A percentile compares a stretch with the other conserved stretches of the same genome.
phyloP scores from a whole-genome alignment of 2,113 vertebrate species.

The Anguilla japonica region DNA sequence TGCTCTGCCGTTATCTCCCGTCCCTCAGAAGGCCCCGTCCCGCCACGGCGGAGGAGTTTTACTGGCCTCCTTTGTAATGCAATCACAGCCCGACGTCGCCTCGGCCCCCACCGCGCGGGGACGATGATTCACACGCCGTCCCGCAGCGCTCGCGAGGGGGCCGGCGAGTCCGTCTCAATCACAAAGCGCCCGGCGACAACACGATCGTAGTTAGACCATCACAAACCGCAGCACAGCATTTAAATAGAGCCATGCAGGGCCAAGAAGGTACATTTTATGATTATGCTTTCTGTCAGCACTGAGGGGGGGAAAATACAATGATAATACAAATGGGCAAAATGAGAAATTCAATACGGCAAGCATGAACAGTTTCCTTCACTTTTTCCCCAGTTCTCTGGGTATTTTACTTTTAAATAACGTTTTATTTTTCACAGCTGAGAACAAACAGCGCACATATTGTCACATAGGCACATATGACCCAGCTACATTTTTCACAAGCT shows the following conservation, averaged over 20 bases:
- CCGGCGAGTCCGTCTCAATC: neutral
- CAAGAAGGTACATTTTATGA: neutral
- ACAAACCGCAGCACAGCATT: constrained; percentile 14
- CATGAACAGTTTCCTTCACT: neutral
- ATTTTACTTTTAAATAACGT: neutral
- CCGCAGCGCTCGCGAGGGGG: neutral
- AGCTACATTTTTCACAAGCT: neutral
- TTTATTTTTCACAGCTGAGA: neutral
- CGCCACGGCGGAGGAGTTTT: neutral
- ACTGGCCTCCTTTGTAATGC: neutral
- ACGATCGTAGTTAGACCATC: constrained; percentile 18
- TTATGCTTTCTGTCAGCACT: neutral
- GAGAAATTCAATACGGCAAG: neutral
- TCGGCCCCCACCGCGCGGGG: neutral
- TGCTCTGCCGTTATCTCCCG: neutral
- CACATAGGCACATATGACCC: neutral
- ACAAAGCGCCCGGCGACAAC: neutral
- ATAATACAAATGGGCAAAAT: neutral
- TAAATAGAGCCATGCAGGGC: constrained; percentile 1
- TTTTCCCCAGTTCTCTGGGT: neutral
- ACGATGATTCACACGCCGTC: neutral
- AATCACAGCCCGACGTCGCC: constrained; percentile 2
- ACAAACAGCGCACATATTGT: neutral
- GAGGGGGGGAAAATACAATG: neutral
- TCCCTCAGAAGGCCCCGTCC: neutral